These are phyloP conservation scores for Heliconius charithonia DNA, from an alignment of 2,888 invertebrate genomes.

Conservation along the genomic window DNA sequence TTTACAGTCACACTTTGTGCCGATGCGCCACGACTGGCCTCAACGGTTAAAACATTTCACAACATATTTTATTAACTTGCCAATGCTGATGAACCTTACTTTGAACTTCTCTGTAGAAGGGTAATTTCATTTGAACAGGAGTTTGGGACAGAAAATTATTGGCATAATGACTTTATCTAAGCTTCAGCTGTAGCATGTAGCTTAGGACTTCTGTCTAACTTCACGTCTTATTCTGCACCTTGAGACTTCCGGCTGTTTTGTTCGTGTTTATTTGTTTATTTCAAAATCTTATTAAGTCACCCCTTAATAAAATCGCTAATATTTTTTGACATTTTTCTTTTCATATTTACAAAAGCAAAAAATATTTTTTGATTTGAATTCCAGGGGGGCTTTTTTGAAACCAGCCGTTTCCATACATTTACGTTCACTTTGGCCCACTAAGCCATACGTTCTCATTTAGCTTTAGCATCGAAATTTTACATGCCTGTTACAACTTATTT, in stretches of 20 bases:
- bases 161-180: constrained; percentile 32
- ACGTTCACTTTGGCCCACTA: too few relatives aligned
- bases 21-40: too few relatives aligned
- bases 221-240: neutral
- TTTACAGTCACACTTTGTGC: too few relatives aligned
- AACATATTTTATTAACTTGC: neutral
- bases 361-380: too few relatives aligned
- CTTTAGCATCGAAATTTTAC: too few relatives aligned
- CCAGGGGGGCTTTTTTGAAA: too few relatives aligned
- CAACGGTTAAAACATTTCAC: too few relatives aligned
- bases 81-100: neutral
- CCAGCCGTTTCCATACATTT: too few relatives aligned
- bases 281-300: neutral
- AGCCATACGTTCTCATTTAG: too few relatives aligned
- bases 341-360: too few relatives aligned
- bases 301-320: neutral
- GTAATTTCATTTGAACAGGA: constrained; percentile 28
- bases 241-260: neutral
- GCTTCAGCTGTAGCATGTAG: constrained; percentile 18
- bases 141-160: constrained; percentile 29
- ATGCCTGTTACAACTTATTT: too few relatives aligned
- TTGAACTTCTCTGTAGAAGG: constrained; percentile 6
- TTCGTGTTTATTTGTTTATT: neutral
- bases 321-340: too few relatives aligned
- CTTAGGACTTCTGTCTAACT: constrained; percentile 21